phyloP scores from a whole-genome alignment of 2,888 invertebrate species.

The Tenthredo mesomela region DNA sequence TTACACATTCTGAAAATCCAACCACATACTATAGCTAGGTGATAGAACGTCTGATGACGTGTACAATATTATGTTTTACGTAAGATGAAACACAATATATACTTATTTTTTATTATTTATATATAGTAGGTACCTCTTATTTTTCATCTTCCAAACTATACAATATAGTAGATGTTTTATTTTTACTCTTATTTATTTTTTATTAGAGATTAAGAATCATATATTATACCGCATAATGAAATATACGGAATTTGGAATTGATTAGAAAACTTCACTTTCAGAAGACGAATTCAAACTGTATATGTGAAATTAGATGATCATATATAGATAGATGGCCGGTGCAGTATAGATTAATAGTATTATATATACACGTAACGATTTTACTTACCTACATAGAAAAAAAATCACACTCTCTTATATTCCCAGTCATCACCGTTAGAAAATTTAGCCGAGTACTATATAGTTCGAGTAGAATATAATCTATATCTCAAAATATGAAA shows the following conservation, averaged over 20 bases:
- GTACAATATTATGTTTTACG: constrained; percentile 27
- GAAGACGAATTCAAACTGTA: constrained; percentile 6
- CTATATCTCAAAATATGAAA: constrained; percentile 34
- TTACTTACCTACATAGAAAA: background rate
- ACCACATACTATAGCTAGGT: background rate
- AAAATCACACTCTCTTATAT: constrained; percentile 33
- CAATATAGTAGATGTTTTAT: constrained; percentile 10
- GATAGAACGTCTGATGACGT: background rate
- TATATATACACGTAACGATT: constrained; percentile 27
- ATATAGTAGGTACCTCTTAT: background rate
- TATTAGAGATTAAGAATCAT: constrained; percentile 5
- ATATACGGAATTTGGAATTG: constrained; percentile 47
- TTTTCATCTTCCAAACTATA: background rate
- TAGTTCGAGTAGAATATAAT: constrained; percentile 25
- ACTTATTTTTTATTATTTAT: constrained; percentile 27
- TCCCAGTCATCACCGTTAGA: constrained; percentile 26
- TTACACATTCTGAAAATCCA: background rate
- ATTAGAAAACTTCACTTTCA: constrained; percentile 35
- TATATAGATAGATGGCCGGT: constrained; percentile 38
- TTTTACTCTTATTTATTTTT: constrained; percentile 46
- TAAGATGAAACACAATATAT: background rate
- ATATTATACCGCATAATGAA: constrained; percentile 22
- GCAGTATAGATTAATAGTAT: constrained; percentile 28
- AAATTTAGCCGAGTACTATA: constrained; percentile 38
- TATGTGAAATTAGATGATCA: background rate